A percentile compares a stretch with the other conserved stretches of the same genome.
Conservation (phyloP, 2,888 invertebrate species). For the Pachymerium ferrugineum region DNA sequence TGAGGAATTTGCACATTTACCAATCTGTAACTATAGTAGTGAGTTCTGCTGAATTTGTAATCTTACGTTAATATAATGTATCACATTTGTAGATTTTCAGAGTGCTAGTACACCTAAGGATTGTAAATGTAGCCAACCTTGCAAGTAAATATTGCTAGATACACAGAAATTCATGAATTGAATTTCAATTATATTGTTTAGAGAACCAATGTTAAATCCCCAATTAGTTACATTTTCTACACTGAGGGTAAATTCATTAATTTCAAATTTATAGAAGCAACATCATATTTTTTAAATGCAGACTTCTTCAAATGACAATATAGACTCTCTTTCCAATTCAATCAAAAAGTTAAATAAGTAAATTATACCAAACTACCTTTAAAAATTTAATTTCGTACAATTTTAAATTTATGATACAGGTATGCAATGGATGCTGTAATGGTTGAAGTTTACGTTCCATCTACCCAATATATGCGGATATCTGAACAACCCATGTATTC, state of each 20-base stretch:
- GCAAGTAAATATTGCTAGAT: not conserved
- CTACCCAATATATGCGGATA: too few species aligned
- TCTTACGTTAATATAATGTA: too few species aligned
- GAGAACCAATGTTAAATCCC: conserved; percentile 2
- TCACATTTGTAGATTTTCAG: too few species aligned
- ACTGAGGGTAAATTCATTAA: not conserved
- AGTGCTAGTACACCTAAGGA: not conserved
- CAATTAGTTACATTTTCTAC: not conserved
- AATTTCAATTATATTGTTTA: not conserved
- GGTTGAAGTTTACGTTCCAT: too few species aligned
- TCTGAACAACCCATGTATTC: too few species aligned
- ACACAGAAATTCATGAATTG: not conserved
- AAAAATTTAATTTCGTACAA: too few species aligned
- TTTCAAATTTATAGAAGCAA: not conserved
- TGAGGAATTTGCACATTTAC: not conserved
- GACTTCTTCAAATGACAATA: not conserved
- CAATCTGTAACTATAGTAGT: too few species aligned
- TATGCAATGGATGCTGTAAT: too few species aligned
- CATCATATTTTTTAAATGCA: not conserved
- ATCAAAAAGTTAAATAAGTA: not conserved
- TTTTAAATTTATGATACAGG: not conserved
- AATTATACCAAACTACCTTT: not conserved
- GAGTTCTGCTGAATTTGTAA: too few species aligned
- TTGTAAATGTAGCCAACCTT: not conserved
- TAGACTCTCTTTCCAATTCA: not conserved